These are phyloP conservation scores for Helicoverpa assulta DNA, from an alignment of 2,888 invertebrate species.

Conservation along the genomic window DNA sequence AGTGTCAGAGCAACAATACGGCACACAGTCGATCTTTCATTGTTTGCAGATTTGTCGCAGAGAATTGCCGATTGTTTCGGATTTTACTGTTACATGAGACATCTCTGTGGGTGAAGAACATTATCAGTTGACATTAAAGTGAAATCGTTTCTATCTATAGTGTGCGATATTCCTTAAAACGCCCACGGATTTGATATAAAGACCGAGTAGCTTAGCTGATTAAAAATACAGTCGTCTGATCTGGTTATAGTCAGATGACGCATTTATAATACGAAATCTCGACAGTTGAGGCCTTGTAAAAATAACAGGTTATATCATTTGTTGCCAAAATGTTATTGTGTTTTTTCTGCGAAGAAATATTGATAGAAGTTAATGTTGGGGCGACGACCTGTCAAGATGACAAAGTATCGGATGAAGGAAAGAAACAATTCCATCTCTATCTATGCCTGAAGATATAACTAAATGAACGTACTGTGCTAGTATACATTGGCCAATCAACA, in stretches of 20 bases:
- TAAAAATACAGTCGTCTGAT: constrained; percentile 52
- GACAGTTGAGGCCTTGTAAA: constrained; percentile 23
- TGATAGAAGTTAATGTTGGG: constrained; percentile 9
- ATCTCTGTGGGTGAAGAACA: background rate
- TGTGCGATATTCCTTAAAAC: constrained; percentile 36
- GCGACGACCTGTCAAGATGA: constrained; percentile 6
- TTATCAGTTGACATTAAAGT: constrained; percentile 7
- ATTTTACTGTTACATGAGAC: constrained; percentile 7
- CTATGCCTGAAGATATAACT: constrained; percentile 3
- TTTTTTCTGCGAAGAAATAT: constrained; percentile 3
- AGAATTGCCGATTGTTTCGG: constrained; percentile 45
- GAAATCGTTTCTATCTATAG: background rate
- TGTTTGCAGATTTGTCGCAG: constrained; percentile 49
- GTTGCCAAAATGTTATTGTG: constrained; percentile 18
- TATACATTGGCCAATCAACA: background rate
- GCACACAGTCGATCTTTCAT: constrained; percentile 35
- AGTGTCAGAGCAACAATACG: constrained; percentile 29
- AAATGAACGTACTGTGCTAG: too few relatives aligned
- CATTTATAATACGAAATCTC: constrained; percentile 34
- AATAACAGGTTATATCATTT: constrained; percentile 17
- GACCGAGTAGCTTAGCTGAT: constrained; percentile 39
- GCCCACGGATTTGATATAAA: constrained; percentile 31
- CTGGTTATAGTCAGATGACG: constrained; percentile 50
- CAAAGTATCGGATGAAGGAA: background rate
- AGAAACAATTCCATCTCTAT: constrained; percentile 1